Evolutionary conservation across 2,797 vertebrate genomes (phyloP).

Genomic region (Phoxinus dragarum): DNA sequence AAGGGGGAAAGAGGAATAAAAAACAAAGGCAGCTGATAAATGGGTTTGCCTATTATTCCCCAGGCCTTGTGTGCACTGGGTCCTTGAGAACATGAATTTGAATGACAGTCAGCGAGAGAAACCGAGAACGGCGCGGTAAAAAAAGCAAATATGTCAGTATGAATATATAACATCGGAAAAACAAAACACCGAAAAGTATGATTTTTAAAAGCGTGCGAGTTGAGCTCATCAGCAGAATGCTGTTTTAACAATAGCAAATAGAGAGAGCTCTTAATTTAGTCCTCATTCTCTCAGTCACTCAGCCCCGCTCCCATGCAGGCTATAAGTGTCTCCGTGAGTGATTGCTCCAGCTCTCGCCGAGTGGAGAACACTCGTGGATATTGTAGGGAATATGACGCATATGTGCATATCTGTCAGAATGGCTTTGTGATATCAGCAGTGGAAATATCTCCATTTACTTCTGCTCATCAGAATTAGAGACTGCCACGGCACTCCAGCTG

Average conservation of each 20-base stretch:
- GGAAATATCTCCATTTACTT: slow-evolving; percentile 50
- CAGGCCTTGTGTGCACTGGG: slow-evolving; percentile 71
- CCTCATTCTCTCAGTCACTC: slow-evolving; percentile 60
- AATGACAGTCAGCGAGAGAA: slow-evolving; percentile 68
- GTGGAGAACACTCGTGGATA: slow-evolving; percentile 58
- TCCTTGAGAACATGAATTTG: slow-evolving; percentile 79
- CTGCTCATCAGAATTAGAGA: slow-evolving; percentile 36
- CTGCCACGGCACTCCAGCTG: not conserved
- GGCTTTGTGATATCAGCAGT: slow-evolving; percentile 43
- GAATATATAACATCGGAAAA: slow-evolving; percentile 66
- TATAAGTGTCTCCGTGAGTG: slow-evolving; percentile 65
- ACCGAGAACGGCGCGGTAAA: slow-evolving; percentile 15
- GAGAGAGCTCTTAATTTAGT: slow-evolving; percentile 71
- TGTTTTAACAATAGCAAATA: slow-evolving; percentile 61
- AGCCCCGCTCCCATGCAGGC: slow-evolving; percentile 52
- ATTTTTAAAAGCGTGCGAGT: slow-evolving; percentile 62
- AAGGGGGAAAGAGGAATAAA: slow-evolving; percentile 41
- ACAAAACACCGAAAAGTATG: slow-evolving; percentile 56
- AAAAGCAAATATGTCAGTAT: slow-evolving; percentile 59
- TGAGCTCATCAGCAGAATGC: slow-evolving; percentile 62
- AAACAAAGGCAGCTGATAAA: slow-evolving; percentile 77
- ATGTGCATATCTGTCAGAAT: slow-evolving; percentile 55
- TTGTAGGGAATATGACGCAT: slow-evolving; percentile 48
- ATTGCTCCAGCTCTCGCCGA: slow-evolving; percentile 64
- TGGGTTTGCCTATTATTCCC: slow-evolving; percentile 77